Conservation (phyloP, 2,113 vertebrate genomes). For the Labrus mixtus region DNA sequence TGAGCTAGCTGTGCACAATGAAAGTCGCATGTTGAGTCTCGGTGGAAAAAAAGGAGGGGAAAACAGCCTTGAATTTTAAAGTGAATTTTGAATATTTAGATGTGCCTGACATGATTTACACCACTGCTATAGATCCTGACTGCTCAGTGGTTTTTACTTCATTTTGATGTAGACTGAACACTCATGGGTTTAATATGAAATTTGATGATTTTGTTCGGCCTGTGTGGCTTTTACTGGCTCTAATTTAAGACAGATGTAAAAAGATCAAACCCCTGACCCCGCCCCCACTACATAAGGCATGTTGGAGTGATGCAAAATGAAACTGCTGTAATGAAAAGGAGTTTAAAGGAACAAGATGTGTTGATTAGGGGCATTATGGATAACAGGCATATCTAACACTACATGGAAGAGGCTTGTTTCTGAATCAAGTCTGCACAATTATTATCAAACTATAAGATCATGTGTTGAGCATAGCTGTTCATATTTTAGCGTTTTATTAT, state of each 20-base stretch:
- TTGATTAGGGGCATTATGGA: neutral
- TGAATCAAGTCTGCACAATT: neutral
- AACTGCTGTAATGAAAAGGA: slow-evolving; percentile 20
- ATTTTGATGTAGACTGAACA: slow-evolving; percentile 14
- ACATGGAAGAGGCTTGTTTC: neutral
- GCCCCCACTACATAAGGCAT: neutral
- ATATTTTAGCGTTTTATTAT: neutral
- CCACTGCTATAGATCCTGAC: neutral
- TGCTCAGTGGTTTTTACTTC: slow-evolving; percentile 19
- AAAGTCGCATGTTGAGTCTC: slow-evolving; percentile 24
- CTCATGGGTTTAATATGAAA: slow-evolving; percentile 23
- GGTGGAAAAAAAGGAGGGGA: slow-evolving; percentile 40
- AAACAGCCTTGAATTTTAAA: slow-evolving; percentile 19
- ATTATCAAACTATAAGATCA: neutral
- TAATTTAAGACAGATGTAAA: slow-evolving; percentile 45
- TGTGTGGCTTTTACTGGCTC: slow-evolving; percentile 17
- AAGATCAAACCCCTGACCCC: neutral
- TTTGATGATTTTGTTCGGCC: slow-evolving; percentile 5
- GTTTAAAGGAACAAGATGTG: neutral
- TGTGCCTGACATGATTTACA: slow-evolving; percentile 32
- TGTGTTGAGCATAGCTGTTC: neutral
- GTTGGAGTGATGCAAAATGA: slow-evolving; percentile 13
- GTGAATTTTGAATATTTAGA: slow-evolving; percentile 35
- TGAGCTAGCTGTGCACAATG: slow-evolving; percentile 20
- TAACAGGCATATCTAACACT: neutral